Evolutionary conservation across 2,888 invertebrate species (phyloP).

Genomic region (Luperina nickerlii): DNA sequence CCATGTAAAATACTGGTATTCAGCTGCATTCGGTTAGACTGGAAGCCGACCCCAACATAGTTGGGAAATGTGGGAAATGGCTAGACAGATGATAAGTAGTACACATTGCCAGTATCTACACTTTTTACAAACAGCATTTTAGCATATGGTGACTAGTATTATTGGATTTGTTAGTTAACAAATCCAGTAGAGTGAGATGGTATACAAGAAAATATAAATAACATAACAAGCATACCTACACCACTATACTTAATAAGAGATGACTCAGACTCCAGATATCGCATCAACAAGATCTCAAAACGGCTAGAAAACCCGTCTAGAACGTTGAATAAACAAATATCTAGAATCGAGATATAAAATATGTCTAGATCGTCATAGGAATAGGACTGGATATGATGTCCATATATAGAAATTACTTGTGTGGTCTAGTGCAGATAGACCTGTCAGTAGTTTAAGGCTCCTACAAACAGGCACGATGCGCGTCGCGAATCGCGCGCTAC

Average conservation of each 20-base stretch:
- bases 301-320: slow-evolving; percentile 35
- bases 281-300: slow-evolving; percentile 38
- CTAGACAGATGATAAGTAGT: neutral
- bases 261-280: slow-evolving; percentile 42
- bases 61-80: no score
- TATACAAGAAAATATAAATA: neutral
- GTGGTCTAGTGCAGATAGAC: slow-evolving; percentile 25
- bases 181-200: neutral
- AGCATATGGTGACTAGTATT: neutral
- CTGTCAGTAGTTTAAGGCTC: neutral
- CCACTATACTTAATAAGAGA: neutral
- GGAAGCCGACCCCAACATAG: no score
- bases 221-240: neutral
- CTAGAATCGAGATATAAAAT: slow-evolving; percentile 28
- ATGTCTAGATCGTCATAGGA: slow-evolving; percentile 13
- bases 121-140: neutral
- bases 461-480: no score
- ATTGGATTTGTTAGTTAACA: no score
- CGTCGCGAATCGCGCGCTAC: no score
- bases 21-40: no score
- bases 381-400: slow-evolving; percentile 8
- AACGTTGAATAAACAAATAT: slow-evolving; percentile 33
- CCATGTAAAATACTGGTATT: no score
- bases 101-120: neutral
- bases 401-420: slow-evolving; percentile 32